Evolutionary conservation across 2,888 invertebrate species (phyloP).

Genomic region (Epirrita christyi): DNA sequence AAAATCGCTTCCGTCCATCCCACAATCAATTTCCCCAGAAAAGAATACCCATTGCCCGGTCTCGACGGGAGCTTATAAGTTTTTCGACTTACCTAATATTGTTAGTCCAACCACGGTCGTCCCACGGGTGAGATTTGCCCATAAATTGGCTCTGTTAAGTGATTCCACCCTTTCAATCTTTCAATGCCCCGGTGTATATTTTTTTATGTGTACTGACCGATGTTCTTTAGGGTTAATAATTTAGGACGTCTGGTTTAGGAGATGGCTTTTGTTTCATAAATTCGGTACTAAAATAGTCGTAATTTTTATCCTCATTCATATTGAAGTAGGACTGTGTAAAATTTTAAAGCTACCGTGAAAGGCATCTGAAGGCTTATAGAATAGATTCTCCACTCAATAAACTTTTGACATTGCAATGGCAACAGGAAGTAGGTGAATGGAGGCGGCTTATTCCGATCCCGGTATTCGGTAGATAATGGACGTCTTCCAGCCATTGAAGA

Average conservation of each 20-base stretch:
- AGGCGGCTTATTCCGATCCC: too few species aligned
- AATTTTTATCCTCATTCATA: not conserved
- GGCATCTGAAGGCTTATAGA: too few species aligned
- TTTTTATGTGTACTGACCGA: conserved; percentile 58
- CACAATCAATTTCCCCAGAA: conserved; percentile 49
- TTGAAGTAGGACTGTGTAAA: not conserved
- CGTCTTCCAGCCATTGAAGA: too few species aligned
- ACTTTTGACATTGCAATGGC: too few species aligned
- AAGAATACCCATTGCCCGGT: conserved; percentile 52
- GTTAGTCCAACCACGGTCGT: conserved; percentile 79
- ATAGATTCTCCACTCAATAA: too few species aligned
- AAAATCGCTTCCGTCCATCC: conserved; percentile 33
- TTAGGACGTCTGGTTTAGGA: conserved; percentile 36
- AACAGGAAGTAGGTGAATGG: too few species aligned
- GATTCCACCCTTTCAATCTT: conserved; percentile 83
- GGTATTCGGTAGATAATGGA: too few species aligned
- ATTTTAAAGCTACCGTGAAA: not conserved
- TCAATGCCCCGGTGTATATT: conserved; percentile 76
- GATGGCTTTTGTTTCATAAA: conserved; percentile 34
- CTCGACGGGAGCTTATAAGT: conserved; percentile 65
- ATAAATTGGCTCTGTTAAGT: conserved; percentile 81
- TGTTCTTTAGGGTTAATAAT: conserved; percentile 60
- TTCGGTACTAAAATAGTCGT: conserved; percentile 16
- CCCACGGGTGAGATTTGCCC: conserved; percentile 79
- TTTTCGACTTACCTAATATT: conserved; percentile 73